Base-by-base conservation (phyloP, 2,113 vertebrate genomes). In the Edolisoma coerulescens region DNA sequence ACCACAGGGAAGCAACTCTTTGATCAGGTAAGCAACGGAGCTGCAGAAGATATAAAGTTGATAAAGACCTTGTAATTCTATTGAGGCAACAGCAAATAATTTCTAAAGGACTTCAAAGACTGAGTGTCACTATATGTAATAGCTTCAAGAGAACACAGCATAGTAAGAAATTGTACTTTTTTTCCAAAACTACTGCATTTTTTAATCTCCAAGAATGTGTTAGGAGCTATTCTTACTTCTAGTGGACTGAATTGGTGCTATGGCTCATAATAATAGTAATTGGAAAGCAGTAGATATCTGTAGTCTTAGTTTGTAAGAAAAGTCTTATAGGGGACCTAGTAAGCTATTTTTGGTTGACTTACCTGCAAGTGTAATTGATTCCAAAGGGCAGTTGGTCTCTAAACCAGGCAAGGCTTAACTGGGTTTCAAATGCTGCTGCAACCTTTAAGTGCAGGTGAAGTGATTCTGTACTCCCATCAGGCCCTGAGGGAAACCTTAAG, bases 1-100 rank as follows among this genome's bases (percentile, higher is more conserved):
- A 99, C 99, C 32, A 99, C 99, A 7, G 99, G 99, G 92, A 99
- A 99, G 93, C 99, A 99, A 87, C 99, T 99, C 57, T 99, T 99
- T 85, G 99, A 99, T 97, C 99, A 99, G 98, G 99, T 99, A 96
- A 97, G 53, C 2, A 6, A 20, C 54, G 21, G 35, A 69, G 35
- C 21, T 93, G 50, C 12, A 39, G 64, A 44, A 83, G 47, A 35
- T 50, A 13, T 11, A 11, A 75, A 47, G 5, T 44, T 92, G 41
- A 37, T 94, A 42, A 11, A 75, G 59, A 21, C 24, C 19, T 6
- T 74, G 22, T 33, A 30, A 69, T 87, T 82, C 33, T 44, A 1
- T 41, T 68, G 59, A 80, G 45, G n/a, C 32, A 86, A 42, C 27
- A 71, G 53, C 30, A 68, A 88, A 47, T 39, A 17, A 21, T 71